These are phyloP conservation scores for Amphiprion ocellaris DNA, from an alignment of 2,113 vertebrate genomes.

Conservation along the genomic window DNA sequence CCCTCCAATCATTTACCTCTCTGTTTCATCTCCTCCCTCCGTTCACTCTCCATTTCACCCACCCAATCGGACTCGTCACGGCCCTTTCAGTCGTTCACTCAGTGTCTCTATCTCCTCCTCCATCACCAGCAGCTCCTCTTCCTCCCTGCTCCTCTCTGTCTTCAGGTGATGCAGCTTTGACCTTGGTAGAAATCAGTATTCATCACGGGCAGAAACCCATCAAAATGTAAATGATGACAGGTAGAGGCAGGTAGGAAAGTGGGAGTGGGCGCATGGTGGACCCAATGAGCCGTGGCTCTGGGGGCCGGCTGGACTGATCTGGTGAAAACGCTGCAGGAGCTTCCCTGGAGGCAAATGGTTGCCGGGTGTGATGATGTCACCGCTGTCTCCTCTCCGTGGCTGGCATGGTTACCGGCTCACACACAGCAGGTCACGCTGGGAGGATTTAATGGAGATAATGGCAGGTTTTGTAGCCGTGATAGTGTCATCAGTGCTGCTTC, in stretches of 20 bases:
- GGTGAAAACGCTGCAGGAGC: conserved; percentile 8
- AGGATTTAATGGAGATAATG: conserved; percentile 47
- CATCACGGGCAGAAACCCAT: conserved; percentile 45
- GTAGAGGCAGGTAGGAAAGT: conserved; percentile 50
- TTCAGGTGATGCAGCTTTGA: conserved; percentile 50
- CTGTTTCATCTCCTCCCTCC: background rate
- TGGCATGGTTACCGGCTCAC: conserved; percentile 22
- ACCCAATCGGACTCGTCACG: background rate
- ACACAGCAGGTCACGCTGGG: conserved; percentile 9
- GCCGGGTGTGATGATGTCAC: conserved; percentile 25
- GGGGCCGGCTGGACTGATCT: conserved; percentile 75
- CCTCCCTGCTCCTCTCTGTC: conserved; percentile 7
- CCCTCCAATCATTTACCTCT: background rate
- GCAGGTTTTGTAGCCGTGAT: conserved; percentile 23
- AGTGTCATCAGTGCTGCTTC: background rate
- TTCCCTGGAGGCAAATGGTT: conserved; percentile 3
- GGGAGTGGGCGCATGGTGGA: conserved; percentile 44
- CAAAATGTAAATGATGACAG: conserved; percentile 77
- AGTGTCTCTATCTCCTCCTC: background rate
- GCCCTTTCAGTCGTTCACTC: conserved; percentile 25
- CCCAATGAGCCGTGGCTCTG: conserved; percentile 74
- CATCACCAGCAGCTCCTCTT: conserved; percentile 19
- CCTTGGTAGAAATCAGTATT: conserved; percentile 68
- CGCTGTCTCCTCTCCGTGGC: conserved; percentile 4
- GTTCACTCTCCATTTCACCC: background rate